Evolutionary conservation across 2,797 vertebrate genomes (phyloP).

Genomic region (Xerus rutilus): DNA sequence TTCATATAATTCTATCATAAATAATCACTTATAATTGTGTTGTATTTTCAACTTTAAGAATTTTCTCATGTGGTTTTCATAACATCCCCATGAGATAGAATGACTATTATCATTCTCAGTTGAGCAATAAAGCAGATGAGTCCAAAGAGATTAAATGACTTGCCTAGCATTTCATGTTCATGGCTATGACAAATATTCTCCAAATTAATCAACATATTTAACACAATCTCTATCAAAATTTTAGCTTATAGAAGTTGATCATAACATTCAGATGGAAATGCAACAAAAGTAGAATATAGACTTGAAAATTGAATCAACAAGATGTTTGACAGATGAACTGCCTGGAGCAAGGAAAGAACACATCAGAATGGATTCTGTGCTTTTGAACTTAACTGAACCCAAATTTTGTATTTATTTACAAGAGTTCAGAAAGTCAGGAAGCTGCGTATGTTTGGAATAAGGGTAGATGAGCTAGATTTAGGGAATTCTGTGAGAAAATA

Average conservation of each 20-base stretch:
- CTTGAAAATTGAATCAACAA: not conserved
- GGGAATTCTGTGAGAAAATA: conserved; percentile 2
- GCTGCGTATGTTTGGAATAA: not conserved
- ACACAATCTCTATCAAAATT: not conserved
- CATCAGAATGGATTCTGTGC: not conserved
- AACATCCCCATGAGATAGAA: not conserved
- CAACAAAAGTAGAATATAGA: not conserved
- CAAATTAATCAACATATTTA: not conserved
- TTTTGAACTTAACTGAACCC: not conserved
- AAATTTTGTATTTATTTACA: not conserved
- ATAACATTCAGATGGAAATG: not conserved
- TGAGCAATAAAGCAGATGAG: not conserved
- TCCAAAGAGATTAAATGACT: not conserved
- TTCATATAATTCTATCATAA: not conserved
- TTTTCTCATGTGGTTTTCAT: not conserved
- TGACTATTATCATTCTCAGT: not conserved
- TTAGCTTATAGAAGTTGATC: not conserved
- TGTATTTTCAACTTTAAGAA: not conserved
- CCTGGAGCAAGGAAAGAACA: not conserved
- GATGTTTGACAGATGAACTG: not conserved
- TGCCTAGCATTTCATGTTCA: not conserved
- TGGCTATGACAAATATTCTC: not conserved
- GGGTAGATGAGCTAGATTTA: not conserved
- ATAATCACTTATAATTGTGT: not conserved
- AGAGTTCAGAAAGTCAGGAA: not conserved